Base-by-base conservation (phyloP, 2,888 invertebrate genomes). In the Agonopterix alstromeriana region DNA sequence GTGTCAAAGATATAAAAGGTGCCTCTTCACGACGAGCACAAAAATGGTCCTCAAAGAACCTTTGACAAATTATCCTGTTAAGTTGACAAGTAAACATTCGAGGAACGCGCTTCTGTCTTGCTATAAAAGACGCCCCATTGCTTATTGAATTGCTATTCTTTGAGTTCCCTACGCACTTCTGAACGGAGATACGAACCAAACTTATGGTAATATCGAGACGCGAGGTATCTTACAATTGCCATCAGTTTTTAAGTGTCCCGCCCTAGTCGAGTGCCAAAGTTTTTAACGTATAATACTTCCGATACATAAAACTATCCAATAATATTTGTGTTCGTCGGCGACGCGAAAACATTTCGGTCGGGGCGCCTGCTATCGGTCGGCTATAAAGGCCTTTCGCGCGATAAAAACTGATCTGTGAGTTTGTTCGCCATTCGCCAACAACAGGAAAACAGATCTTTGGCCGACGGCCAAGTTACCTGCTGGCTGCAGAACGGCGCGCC, bases 341-440 rank as follows among this genome's bases (percentile, higher is more conserved):
- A 80, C 73, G 70, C 71, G 78, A 78, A 84, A 83, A 82, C 82
- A 82, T 82, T 82, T 76, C 72, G 77, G 68, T 63, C 68, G 74
- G 38, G 38, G 38, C 42, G 42, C 42, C 42, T 12, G 42, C 79
- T 81, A 82, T 83, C 83, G 82, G 82, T 77, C 73, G 80, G 73
- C 85, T 77, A 87, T 89, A 89, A 89, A 89, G 86, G 87, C 86
- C 83, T 86, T 82, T 82, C 80, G 81, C 82, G 82, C 82, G 87
- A 89, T 89, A 89, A 88, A 88, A 88, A 88, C 86, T 85, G 88
- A 89, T 89, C 87, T 85, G 87, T 80, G 83, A 84, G 86, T 84
- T 81, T 78, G 82, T 78, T 80, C 73, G 73, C 74, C 80, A 78
- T 78, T 81, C 74, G 73, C 74, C 81, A 78, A 81, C 82, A 82